A percentile compares a stretch with the other conserved stretches of the same genome.
phyloP scores from a whole-genome alignment of 2,797 vertebrate genomes.

The Clarias platycephalus region DNA sequence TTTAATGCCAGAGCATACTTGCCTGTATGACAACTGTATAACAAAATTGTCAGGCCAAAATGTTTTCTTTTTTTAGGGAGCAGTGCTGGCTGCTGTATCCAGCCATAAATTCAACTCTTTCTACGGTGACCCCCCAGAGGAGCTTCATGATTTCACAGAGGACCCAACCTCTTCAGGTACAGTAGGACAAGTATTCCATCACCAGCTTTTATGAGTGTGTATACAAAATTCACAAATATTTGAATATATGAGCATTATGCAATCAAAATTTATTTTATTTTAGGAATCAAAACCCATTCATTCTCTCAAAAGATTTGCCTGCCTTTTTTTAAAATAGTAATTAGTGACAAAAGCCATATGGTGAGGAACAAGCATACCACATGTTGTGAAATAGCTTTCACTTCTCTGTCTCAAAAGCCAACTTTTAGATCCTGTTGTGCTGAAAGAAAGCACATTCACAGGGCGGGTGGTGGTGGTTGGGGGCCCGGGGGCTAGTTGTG shows the following conservation, averaged over 20 bases:
- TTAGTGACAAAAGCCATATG: neutral
- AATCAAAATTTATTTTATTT: neutral
- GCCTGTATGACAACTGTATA: neutral
- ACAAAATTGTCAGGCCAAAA: neutral
- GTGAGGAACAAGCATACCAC: neutral
- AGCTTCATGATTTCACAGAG: constrained; percentile 92
- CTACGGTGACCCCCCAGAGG: constrained; percentile 95
- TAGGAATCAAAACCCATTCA: neutral
- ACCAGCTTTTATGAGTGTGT: neutral
- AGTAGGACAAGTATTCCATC: constrained; percentile 46
- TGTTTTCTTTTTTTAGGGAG: constrained; percentile 83
- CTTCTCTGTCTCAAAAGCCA: constrained; percentile 31
- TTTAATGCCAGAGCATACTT: neutral
- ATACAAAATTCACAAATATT: neutral
- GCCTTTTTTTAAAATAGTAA: neutral
- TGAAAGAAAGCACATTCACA: neutral
- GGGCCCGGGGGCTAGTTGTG: no score
- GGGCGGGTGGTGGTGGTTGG: no score
- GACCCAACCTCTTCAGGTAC: constrained; percentile 93
- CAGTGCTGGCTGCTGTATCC: constrained; percentile 94
- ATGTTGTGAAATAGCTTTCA: constrained; percentile 28
- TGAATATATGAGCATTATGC: neutral
- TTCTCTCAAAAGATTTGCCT: neutral
- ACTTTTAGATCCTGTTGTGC: constrained; percentile 24
- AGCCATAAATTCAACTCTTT: constrained; percentile 99